Percentiles rank a stretch among this genome's conserved stretches.
phyloP scores from a whole-genome alignment of 2,888 invertebrate species.

The Argyresthia albistria region DNA sequence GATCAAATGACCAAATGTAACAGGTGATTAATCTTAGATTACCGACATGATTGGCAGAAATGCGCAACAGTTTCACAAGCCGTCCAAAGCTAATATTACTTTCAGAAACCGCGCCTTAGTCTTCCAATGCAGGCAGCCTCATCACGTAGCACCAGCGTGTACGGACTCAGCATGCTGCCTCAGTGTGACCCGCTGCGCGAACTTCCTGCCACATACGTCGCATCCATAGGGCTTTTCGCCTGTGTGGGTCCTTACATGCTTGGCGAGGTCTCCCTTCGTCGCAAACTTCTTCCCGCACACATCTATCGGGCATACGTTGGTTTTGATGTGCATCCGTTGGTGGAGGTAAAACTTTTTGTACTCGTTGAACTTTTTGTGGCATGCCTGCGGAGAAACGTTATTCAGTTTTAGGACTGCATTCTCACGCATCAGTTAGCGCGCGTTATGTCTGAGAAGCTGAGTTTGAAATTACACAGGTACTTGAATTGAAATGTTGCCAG shows the following conservation, averaged over 20 bases:
- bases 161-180: slow-evolving; percentile 30
- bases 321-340: slow-evolving; percentile 38
- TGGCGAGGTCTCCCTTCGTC: slow-evolving; percentile 44
- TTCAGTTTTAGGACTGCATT: not conserved
- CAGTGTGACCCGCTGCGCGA: slow-evolving; percentile 39
- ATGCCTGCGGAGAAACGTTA: slow-evolving; percentile 25
- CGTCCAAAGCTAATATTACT: too few species aligned
- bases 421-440: too few species aligned
- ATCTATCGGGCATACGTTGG: slow-evolving; percentile 28
- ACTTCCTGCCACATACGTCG: slow-evolving; percentile 33
- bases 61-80: too few species aligned
- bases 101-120: too few species aligned
- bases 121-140: too few species aligned
- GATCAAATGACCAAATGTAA: too few species aligned
- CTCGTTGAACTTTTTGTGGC: slow-evolving; percentile 32
- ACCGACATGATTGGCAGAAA: too few species aligned
- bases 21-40: too few species aligned
- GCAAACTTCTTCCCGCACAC: slow-evolving; percentile 45
- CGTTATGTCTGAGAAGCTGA: too few species aligned
- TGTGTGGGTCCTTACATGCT: slow-evolving; percentile 49
- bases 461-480: too few species aligned
- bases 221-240: slow-evolving; percentile 51
- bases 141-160: slow-evolving; percentile 16
- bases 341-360: slow-evolving; percentile 47
- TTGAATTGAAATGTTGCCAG: too few species aligned